Percentiles rank a stretch among this genome's conserved stretches.
These are phyloP conservation scores for Brachionus calyciflorus DNA, from an alignment of 1,140 invertebrate genomes.

Conservation along the genomic window DNA sequence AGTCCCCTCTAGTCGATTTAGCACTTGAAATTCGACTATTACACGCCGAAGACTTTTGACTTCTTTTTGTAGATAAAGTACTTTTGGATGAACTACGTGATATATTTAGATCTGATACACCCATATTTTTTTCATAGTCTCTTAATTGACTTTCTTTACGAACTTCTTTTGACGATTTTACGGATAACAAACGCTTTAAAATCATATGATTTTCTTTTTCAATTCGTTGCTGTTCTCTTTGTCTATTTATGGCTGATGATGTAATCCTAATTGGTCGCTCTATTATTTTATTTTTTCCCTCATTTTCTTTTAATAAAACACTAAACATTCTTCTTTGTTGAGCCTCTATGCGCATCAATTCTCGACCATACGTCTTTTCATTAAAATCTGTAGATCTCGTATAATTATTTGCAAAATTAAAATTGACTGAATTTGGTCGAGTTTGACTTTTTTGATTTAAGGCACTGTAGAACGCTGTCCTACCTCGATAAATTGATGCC, in stretches of 20 bases:
- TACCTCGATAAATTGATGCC: background rate
- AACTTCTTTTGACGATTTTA: conserved; percentile 22
- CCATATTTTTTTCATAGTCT: conserved; percentile 43
- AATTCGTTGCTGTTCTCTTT: conserved; percentile 37
- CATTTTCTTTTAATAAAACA: background rate
- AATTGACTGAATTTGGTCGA: conserved; percentile 36
- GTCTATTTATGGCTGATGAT: conserved; percentile 41
- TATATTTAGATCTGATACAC: background rate
- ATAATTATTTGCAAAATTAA: conserved; percentile 26
- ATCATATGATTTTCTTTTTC: conserved; percentile 40
- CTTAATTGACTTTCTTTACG: conserved; percentile 18
- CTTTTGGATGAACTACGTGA: conserved; percentile 10
- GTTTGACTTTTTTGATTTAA: background rate
- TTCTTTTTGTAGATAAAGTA: conserved; percentile 26
- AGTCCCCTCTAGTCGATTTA: conserved; percentile 21
- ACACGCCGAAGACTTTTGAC: conserved; percentile 1
- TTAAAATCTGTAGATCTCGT: background rate
- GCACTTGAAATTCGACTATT: conserved; percentile 35
- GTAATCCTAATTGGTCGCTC: conserved; percentile 28
- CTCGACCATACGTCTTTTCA: background rate
- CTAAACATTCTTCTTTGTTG: background rate
- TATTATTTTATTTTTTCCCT: background rate
- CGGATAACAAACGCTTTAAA: conserved; percentile 5
- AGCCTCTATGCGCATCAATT: conserved; percentile 4
- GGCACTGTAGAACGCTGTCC: background rate